Evolutionary conservation across 2,113 vertebrate genomes (phyloP).

Genomic region (Actinemys pallida): DNA sequence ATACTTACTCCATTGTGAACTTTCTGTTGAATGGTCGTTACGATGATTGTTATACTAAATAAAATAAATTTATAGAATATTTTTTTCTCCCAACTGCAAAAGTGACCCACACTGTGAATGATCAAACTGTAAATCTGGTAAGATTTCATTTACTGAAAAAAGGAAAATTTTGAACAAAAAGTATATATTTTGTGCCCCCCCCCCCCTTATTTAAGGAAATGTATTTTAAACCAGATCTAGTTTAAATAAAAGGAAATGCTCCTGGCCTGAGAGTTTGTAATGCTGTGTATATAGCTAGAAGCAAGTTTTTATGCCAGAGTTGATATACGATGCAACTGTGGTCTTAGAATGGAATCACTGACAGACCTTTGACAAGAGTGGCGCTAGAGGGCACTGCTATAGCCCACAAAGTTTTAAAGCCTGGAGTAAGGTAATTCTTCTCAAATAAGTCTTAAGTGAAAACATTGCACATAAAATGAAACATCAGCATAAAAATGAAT

Average conservation of each 20-base stretch:
- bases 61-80: neutral
- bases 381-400: constrained; percentile 40
- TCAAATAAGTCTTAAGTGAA: constrained; percentile 75
- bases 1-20: neutral
- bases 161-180: neutral
- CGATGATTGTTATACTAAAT: neutral
- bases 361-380: neutral
- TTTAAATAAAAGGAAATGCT: neutral
- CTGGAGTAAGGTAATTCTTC: constrained; percentile 66
- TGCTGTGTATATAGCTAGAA: neutral
- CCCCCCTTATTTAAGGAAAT: neutral
- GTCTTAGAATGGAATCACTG: neutral
- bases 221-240: neutral
- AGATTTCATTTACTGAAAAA: neutral
- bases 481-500: constrained; percentile 78
- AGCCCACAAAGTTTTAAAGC: constrained; percentile 24
- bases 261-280: neutral
- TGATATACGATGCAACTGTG: accelerated
- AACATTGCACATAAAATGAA: constrained; percentile 72
- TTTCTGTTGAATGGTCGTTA: neutral
- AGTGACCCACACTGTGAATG: neutral
- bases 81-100: neutral
- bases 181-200: neutral
- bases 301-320: neutral
- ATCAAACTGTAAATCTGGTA: neutral